Percentiles rank a stretch among this genome's conserved stretches.
phyloP scores from a whole-genome alignment of 2,888 invertebrate species.

The Nephrotoma flavescens region DNA sequence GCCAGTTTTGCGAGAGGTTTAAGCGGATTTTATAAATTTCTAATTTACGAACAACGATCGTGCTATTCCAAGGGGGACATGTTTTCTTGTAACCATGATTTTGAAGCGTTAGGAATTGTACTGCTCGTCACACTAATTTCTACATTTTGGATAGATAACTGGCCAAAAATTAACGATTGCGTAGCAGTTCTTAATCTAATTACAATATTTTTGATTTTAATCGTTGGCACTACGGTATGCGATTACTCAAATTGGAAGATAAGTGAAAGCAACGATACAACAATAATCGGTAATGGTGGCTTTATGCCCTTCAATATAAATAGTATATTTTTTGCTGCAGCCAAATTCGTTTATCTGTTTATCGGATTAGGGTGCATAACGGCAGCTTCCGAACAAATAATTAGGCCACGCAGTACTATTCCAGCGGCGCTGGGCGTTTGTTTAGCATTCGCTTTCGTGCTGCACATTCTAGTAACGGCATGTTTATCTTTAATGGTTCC shows the following conservation, averaged over 20 bases:
- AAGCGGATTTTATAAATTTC: not conserved
- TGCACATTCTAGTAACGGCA: not conserved
- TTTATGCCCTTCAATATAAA: not conserved
- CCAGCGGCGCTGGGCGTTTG: not conserved
- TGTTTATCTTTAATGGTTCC: not conserved
- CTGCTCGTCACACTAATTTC: not conserved
- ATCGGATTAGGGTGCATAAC: not conserved
- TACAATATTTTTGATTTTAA: not conserved
- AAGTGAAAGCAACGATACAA: not conserved
- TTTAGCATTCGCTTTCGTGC: not conserved
- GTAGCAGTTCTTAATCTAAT: not conserved
- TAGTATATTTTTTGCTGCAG: not conserved
- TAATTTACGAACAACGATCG: not conserved
- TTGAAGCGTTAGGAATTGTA: not conserved
- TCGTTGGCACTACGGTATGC: not conserved
- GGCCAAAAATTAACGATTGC: not conserved
- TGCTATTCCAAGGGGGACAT: not conserved
- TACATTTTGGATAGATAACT: not conserved
- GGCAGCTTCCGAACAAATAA: not conserved
- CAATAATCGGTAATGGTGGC: not conserved
- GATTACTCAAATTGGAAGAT: not conserved
- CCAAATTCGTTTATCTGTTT: not conserved
- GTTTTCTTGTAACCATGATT: not conserved
- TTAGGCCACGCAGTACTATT: not conserved
- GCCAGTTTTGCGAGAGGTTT: not conserved